Evolutionary conservation across 2,888 invertebrate genomes (phyloP).

Genomic region (Oasisia sp.): DNA sequence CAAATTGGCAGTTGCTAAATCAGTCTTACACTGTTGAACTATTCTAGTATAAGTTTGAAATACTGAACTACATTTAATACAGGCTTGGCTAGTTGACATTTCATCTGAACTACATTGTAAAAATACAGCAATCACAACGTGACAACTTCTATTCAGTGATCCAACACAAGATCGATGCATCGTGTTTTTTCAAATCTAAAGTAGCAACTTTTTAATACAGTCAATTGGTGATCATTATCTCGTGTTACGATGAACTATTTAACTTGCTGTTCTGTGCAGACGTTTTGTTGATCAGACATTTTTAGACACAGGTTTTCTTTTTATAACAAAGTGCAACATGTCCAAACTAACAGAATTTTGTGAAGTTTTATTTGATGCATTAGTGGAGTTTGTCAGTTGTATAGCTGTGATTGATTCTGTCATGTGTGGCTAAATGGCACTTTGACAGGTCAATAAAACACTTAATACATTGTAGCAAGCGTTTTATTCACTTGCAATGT

Average conservation of each 20-base stretch:
- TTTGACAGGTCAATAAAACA: slow-evolving; percentile 3
- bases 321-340: too few species aligned
- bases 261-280: background rate
- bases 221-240: background rate
- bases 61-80: too few species aligned
- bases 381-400: too few species aligned
- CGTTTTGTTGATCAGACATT: too few species aligned
- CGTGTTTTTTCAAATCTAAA: background rate
- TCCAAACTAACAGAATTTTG: too few species aligned
- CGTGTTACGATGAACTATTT: background rate
- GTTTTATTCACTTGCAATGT: background rate
- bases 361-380: too few species aligned
- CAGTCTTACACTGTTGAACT: too few species aligned
- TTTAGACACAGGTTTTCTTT: too few species aligned
- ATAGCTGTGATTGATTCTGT: background rate
- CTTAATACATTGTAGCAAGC: background rate
- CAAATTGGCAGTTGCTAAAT: too few species aligned
- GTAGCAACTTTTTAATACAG: background rate
- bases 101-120: background rate
- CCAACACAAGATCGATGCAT: background rate
- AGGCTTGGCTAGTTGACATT: too few species aligned
- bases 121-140: background rate
- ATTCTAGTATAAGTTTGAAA: too few species aligned
- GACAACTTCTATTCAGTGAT: background rate
- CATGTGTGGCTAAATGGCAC: background rate